These are phyloP conservation scores for Tiphia femorata DNA, from an alignment of 2,888 invertebrate species.

Conservation along the genomic window DNA sequence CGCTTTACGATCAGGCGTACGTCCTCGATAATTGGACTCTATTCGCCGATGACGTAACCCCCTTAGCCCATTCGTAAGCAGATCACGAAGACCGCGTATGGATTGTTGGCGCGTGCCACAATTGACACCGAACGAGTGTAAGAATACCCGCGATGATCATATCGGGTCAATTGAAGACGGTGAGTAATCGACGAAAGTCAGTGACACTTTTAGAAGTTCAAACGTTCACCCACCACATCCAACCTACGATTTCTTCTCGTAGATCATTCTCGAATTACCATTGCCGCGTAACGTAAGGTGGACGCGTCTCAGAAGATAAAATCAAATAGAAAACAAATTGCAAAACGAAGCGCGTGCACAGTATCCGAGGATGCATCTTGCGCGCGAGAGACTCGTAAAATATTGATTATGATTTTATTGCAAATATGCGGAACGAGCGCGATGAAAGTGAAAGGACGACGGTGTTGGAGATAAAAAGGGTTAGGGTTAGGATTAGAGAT, in stretches of 20 bases:
- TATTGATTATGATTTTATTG: constrained; percentile 61
- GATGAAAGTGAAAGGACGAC: constrained; percentile 21
- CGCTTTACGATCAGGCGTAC: constrained; percentile 35
- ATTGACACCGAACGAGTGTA: constrained; percentile 53
- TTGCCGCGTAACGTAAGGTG: not conserved
- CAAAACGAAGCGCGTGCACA: too few relatives aligned
- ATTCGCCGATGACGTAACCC: constrained; percentile 54
- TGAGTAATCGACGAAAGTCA: constrained; percentile 57
- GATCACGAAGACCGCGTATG: constrained; percentile 51
- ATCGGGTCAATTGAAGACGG: constrained; percentile 60
- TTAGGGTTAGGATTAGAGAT: too few relatives aligned
- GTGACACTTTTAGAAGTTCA: constrained; percentile 50
- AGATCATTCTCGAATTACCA: not conserved
- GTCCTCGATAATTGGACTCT: constrained; percentile 39
- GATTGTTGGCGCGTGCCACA: constrained; percentile 64
- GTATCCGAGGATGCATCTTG: not conserved
- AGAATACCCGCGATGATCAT: constrained; percentile 55
- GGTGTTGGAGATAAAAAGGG: constrained; percentile 4
- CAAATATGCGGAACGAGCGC: constrained; percentile 60
- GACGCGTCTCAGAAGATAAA: not conserved
- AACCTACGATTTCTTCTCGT: not conserved
- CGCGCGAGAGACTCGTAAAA: constrained; percentile 24
- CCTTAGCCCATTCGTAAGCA: constrained; percentile 49
- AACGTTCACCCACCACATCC: constrained; percentile 36
- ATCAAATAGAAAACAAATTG: too few relatives aligned